Evolutionary conservation across 2,113 vertebrate genomes (phyloP), one percentile per base, ranked within the genome.

Genomic region (Caranx ignobilis): DNA sequence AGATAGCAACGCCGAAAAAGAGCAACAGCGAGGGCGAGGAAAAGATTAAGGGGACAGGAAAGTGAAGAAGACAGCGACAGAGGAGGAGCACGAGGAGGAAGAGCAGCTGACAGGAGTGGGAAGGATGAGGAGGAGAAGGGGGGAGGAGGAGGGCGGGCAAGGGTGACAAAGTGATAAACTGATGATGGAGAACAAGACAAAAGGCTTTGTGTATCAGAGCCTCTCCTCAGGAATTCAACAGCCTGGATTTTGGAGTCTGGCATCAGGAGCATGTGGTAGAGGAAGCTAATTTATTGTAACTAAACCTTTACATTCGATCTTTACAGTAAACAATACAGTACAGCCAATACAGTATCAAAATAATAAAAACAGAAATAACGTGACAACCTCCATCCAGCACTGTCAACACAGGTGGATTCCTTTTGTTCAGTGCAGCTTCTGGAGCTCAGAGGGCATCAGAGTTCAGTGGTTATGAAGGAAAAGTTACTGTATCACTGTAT

Each of bases 1-100:
- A 79, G 83, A 82, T 52, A 48, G 61, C 0, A 47, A 55, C 19
- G 9, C 69, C 70, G 72, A 31, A 74, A 71, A 67, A 73, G 76
- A 80, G 63, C 74, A 76, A 34, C 63, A 1, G 39, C 45, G 75
- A 82, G 70, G 71, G 65, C 13, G 48, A 70, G 73, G 50, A 54
- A 21, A 62, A 90, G 84, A 91, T 89, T 79, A 86, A 91, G 83
- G 81, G 73, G 83, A 76, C 19, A 6, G 26, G 56, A 52, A 71
- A 87, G 84, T 69, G 85, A 81, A 77, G 71, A 68, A 57, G 89
- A 92, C 87, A 81, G 63, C 43, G 56, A 64, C 61, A 75, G 70
- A 34, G 62, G 68, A 84, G 39, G 73, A 79, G 54, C 66, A 59
- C 34, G 18, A 45, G 69, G 61, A 79, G 62, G 65, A 71, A 84